phyloP scores from a whole-genome alignment of 2,888 invertebrate species.

The Lamellibrachia columna region DNA sequence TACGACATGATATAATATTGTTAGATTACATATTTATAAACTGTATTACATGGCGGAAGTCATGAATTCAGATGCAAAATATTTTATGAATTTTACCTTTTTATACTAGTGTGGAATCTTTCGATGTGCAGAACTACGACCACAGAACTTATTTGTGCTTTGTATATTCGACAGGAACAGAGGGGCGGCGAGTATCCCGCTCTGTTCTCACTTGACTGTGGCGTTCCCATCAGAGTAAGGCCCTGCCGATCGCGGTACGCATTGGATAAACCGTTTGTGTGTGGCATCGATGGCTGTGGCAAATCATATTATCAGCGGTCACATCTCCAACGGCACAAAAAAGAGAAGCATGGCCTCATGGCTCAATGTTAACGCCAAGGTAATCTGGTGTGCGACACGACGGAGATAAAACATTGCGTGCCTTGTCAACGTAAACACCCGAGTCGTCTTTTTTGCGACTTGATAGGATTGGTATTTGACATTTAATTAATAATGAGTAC shows the following conservation, averaged over 20 bases:
- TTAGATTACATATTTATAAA: background rate
- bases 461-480: too few species aligned
- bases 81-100: too few species aligned
- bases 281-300: background rate
- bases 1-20: background rate
- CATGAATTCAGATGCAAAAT: too few species aligned
- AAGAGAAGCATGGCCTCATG: background rate
- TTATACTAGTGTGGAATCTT: too few species aligned
- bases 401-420: too few species aligned
- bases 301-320: background rate
- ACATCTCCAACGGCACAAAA: conserved; percentile 16
- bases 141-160: background rate
- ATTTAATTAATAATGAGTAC: too few species aligned
- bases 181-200: background rate
- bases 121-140: background rate
- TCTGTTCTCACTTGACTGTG: background rate
- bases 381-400: background rate
- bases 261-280: background rate
- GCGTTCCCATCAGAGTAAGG: background rate
- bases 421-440: too few species aligned
- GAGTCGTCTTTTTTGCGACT: too few species aligned
- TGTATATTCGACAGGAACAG: conserved; percentile 8
- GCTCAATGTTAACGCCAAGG: background rate
- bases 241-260: background rate
- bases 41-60: background rate